Conservation (phyloP, 2,888 invertebrate species). For the Chymomyza amoena region DNA sequence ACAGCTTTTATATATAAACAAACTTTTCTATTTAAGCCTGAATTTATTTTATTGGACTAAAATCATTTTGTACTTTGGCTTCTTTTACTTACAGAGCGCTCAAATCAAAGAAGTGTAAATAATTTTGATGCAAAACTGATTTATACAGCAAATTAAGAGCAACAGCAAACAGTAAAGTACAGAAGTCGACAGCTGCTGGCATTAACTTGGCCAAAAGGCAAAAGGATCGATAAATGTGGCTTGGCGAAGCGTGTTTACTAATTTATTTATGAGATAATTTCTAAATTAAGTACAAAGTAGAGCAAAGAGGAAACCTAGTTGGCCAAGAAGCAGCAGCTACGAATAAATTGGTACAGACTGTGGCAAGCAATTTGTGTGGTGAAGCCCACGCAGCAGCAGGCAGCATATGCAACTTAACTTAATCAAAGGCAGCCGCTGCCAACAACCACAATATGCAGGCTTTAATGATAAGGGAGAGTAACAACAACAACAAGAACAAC, state of each 20-base stretch:
- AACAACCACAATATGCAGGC: conserved; percentile 10
- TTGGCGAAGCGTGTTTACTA: conserved; percentile 1
- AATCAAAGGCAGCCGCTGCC: conserved; percentile 1
- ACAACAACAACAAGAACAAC: conserved; percentile 20
- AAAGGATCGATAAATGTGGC: conserved; percentile 4
- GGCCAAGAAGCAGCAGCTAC: no score
- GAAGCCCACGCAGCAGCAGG: background rate
- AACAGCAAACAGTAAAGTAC: background rate
- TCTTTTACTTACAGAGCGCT: conserved; percentile 30
- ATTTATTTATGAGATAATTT: conserved; percentile 25
- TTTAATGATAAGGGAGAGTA: conserved; percentile 11
- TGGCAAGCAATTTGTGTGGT: background rate
- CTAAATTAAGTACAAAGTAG: conserved; percentile 15
- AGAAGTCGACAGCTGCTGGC: background rate
- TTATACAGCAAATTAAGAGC: conserved; percentile 12
- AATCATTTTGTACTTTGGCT: conserved; percentile 25
- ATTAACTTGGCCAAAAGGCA: background rate
- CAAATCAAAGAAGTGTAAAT: conserved; percentile 30
- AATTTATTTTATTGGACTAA: conserved; percentile 19
- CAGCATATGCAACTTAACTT: conserved; percentile 10
- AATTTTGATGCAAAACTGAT: conserved; percentile 21
- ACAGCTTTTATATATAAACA: no score
- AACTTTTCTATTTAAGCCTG: conserved; percentile 20
- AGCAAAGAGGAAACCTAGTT: background rate
- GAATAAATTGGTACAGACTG: background rate